phyloP scores from a whole-genome alignment of 92 coral and sea anemone genomes.

The Bergia puertoricense region DNA sequence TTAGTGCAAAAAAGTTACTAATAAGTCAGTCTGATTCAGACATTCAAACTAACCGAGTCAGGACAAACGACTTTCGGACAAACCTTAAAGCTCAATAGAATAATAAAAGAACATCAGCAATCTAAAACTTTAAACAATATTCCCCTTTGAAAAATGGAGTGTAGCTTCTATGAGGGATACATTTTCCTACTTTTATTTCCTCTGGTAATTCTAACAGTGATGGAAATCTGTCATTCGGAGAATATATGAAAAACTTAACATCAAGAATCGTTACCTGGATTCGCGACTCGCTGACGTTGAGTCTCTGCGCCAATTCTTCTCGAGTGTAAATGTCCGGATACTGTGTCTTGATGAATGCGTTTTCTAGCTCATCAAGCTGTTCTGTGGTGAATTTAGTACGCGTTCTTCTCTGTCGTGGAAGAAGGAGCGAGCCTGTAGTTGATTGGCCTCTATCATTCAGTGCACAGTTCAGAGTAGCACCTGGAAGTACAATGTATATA shows the following conservation, averaged over 20 bases:
- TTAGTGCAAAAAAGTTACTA: too few species aligned
- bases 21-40: not conserved
- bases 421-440: not conserved
- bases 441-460: slow-evolving; percentile 26
- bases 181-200: not conserved
- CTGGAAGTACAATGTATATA: not conserved
- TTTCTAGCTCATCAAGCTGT: slow-evolving; percentile 61
- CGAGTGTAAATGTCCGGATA: slow-evolving; percentile 65
- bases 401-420: slow-evolving; percentile 79
- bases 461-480: slow-evolving; percentile 14
- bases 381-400: slow-evolving; percentile 72
- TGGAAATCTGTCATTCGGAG: not conserved
- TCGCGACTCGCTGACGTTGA: slow-evolving; percentile 65
- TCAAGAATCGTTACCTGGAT: slow-evolving; percentile 50
- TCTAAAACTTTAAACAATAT: too few species aligned
- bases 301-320: slow-evolving; percentile 66
- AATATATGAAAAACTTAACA: not conserved
- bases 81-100: not conserved
- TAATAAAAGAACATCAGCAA: too few species aligned
- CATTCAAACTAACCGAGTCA: not conserved
- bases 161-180: not conserved
- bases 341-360: slow-evolving; percentile 64
- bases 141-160: not conserved
- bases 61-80: not conserved
- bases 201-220: not conserved